Evolutionary conservation across 2,797 vertebrate genomes (phyloP).

Genomic region (Acanthis flammea): DNA sequence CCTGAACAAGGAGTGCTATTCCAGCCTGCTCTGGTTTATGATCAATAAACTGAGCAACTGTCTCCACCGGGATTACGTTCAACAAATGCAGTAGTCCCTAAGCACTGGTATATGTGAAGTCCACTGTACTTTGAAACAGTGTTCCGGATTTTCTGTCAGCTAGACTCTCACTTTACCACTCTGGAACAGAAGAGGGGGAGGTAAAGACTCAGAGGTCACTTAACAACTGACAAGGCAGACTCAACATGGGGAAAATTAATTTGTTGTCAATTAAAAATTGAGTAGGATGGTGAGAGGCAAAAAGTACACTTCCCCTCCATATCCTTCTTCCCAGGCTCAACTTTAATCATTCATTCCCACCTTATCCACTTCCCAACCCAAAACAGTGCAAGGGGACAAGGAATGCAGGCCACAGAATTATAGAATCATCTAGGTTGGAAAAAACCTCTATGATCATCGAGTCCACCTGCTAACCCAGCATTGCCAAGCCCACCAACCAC

Average conservation of each 20-base stretch:
- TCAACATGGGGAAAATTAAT: neutral
- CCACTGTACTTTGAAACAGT: fast-evolving
- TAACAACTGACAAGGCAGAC: neutral
- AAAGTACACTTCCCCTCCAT: neutral
- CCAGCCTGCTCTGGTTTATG: neutral
- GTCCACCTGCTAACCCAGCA: neutral
- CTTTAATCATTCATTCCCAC: neutral
- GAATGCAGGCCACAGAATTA: neutral
- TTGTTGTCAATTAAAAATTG: neutral
- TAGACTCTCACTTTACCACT: neutral
- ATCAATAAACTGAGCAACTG: neutral
- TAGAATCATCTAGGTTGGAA: neutral
- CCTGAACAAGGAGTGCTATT: neutral
- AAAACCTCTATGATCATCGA: neutral
- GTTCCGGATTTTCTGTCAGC: neutral
- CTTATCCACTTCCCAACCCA: neutral
- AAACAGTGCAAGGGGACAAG: neutral
- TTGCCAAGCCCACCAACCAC: neutral
- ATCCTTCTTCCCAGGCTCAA: neutral
- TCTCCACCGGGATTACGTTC: neutral
- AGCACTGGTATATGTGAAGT: neutral
- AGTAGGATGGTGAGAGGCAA: neutral
- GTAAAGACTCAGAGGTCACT: neutral
- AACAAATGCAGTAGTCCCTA: neutral
- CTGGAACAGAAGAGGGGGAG: neutral